phyloP scores from a whole-genome alignment of 1,140 invertebrate genomes.

The Achatina immaculata region DNA sequence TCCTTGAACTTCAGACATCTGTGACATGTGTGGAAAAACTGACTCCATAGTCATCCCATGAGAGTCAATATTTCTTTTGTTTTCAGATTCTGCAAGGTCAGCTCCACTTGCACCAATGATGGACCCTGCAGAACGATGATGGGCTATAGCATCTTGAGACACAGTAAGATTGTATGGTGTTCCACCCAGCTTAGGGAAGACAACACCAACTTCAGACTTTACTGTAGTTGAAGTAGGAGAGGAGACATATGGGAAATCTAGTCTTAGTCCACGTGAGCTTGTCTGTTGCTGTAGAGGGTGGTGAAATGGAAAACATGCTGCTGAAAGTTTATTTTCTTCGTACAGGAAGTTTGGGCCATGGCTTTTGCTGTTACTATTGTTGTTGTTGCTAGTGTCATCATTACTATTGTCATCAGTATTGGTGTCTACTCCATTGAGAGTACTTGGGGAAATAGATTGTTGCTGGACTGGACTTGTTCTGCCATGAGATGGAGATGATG shows the following conservation, averaged over 20 bases:
- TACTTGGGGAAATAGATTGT: background rate
- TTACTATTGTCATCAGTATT: constrained; percentile 16
- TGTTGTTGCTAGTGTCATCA: constrained; percentile 16
- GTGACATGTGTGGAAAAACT: constrained; percentile 26
- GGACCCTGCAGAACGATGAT: background rate
- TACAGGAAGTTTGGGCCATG: constrained; percentile 36
- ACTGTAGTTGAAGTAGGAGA: constrained; percentile 11
- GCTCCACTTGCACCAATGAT: background rate
- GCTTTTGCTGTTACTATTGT: constrained; percentile 18
- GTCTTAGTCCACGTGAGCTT: constrained; percentile 6
- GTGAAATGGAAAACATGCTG: constrained; percentile 28
- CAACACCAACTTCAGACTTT: constrained; percentile 6
- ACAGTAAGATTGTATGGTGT: background rate
- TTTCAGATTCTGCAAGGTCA: background rate
- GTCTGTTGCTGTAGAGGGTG: constrained; percentile 9
- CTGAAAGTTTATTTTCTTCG: constrained; percentile 25
- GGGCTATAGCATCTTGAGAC: constrained; percentile 14
- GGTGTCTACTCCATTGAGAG: constrained; percentile 10
- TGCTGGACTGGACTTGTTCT: background rate
- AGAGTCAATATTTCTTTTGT: constrained; percentile 10
- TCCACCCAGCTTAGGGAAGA: constrained; percentile 23
- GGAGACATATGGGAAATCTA: constrained; percentile 12
- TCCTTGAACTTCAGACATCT: constrained; percentile 12
- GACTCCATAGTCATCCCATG: constrained; percentile 23
- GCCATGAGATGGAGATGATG: constrained; percentile 12